A percentile compares a stretch with the other conserved stretches of the same genome.
phyloP scores from a whole-genome alignment of 2,888 invertebrate species.

The Stratiomys singularior region DNA sequence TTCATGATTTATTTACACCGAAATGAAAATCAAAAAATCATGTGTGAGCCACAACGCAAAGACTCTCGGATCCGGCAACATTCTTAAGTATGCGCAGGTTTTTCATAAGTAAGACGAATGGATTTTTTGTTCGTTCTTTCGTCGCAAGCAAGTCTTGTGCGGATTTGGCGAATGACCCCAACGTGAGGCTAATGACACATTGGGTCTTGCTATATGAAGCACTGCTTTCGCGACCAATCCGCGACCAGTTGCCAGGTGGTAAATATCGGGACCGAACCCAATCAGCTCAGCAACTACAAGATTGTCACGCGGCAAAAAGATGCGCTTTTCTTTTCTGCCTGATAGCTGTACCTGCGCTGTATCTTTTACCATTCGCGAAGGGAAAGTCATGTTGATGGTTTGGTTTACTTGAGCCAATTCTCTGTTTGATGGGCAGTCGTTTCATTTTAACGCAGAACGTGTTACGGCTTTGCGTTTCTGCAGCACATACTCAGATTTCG shows the following conservation, averaged over 20 bases:
- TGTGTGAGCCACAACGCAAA: background rate
- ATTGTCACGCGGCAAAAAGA: too few relatives aligned
- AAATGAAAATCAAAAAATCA: background rate
- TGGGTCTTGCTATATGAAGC: background rate
- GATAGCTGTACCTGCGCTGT: background rate
- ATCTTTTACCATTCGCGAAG: background rate
- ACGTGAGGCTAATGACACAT: conserved; percentile 42
- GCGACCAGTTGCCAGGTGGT: background rate
- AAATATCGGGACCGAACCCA: background rate
- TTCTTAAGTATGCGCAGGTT: background rate
- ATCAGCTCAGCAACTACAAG: background rate
- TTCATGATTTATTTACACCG: background rate
- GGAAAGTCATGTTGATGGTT: background rate
- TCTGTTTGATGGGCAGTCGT: too few relatives aligned
- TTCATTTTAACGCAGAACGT: too few relatives aligned
- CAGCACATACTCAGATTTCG: too few relatives aligned
- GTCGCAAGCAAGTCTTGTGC: background rate
- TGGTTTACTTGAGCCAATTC: too few relatives aligned
- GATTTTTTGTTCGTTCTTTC: conserved; percentile 31
- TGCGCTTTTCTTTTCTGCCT: background rate
- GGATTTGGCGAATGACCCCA: conserved; percentile 41
- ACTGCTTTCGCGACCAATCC: background rate
- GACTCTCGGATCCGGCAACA: background rate
- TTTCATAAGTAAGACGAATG: conserved; percentile 1
- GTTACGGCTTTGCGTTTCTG: too few relatives aligned